These are phyloP conservation scores for Cheilosia urbana DNA, from an alignment of 2,888 invertebrate genomes.

Conservation along the genomic window DNA sequence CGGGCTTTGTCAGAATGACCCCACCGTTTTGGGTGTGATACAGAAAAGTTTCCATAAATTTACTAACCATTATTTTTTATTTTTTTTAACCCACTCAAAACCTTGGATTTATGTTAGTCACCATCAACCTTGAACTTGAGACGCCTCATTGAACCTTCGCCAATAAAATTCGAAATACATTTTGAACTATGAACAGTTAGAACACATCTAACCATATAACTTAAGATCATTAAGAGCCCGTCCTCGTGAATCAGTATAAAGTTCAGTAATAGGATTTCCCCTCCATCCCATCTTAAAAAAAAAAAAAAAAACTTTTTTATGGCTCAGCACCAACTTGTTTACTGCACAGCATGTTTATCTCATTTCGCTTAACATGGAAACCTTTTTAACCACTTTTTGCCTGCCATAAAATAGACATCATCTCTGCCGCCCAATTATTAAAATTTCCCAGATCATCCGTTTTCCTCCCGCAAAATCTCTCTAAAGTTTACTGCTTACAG, in stretches of 20 bases:
- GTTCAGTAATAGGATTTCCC: conserved; percentile 40
- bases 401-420: conserved; percentile 61
- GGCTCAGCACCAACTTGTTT: conserved; percentile 45
- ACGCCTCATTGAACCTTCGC: not conserved
- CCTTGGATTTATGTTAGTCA: conserved; percentile 9
- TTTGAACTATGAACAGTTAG: not conserved
- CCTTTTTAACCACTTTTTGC: conserved; percentile 53
- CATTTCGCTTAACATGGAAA: conserved; percentile 18
- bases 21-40: too few species aligned
- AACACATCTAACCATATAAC: not conserved
- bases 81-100: not conserved
- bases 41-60: too few species aligned
- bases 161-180: conserved; percentile 38
- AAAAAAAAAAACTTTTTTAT: too few species aligned
- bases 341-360: conserved; percentile 24
- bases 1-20: too few species aligned
- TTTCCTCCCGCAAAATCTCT: conserved; percentile 26
- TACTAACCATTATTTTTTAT: not conserved
- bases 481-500: conserved; percentile 36
- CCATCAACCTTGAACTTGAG: too few species aligned
- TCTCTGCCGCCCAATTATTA: conserved; percentile 58
- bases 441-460: conserved; percentile 64
- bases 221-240: conserved; percentile 42
- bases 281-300: conserved; percentile 14
- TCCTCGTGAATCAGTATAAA: conserved; percentile 43